Conservation (phyloP, 2,113 vertebrate genomes). For the Boleophthalmus pectinirostris region DNA sequence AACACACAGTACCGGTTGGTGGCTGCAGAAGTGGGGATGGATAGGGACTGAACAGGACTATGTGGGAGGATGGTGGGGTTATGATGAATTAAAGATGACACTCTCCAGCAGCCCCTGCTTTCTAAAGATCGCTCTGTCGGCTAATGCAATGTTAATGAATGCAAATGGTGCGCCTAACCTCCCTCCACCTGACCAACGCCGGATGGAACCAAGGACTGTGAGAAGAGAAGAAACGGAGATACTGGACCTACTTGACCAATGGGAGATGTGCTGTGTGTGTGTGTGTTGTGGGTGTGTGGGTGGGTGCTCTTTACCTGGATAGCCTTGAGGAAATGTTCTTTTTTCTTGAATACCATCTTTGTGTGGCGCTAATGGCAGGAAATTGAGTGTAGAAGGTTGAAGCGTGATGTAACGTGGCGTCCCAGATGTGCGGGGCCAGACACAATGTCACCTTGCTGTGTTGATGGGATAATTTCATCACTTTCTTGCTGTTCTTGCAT, state of each 20-base stretch:
- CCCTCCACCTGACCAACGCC: conserved; percentile 64
- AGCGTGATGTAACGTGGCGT: conserved; percentile 39
- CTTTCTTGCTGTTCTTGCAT: conserved; percentile 42
- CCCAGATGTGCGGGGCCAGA: conserved; percentile 59
- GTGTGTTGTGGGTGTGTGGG: conserved; percentile 1
- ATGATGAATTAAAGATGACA: conserved; percentile 80
- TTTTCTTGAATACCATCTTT: conserved; percentile 27
- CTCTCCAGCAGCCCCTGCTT: conserved; percentile 69
- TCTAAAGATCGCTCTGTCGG: conserved; percentile 75
- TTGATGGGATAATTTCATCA: conserved; percentile 63
- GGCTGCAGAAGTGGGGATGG: conserved; percentile 18
- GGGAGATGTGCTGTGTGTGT: conserved; percentile 8
- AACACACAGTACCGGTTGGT: background rate
- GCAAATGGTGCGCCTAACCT: conserved; percentile 75
- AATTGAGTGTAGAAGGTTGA: conserved; percentile 46
- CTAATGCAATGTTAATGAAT: conserved; percentile 80
- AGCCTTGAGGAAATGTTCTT: conserved; percentile 9
- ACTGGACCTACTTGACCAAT: conserved; percentile 35
- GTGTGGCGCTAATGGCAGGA: conserved; percentile 14
- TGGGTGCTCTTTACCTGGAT: conserved; percentile 22
- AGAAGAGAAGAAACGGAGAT: background rate
- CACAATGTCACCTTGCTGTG: conserved; percentile 65
- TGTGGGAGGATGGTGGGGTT: conserved; percentile 46
- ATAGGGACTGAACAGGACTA: conserved; percentile 12
- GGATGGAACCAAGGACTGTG: conserved; percentile 14